A percentile compares a stretch with the other conserved stretches of the same genome.
These are phyloP conservation scores for Macrotus californicus DNA, from an alignment of 2,113 vertebrate genomes.

Conservation along the genomic window DNA sequence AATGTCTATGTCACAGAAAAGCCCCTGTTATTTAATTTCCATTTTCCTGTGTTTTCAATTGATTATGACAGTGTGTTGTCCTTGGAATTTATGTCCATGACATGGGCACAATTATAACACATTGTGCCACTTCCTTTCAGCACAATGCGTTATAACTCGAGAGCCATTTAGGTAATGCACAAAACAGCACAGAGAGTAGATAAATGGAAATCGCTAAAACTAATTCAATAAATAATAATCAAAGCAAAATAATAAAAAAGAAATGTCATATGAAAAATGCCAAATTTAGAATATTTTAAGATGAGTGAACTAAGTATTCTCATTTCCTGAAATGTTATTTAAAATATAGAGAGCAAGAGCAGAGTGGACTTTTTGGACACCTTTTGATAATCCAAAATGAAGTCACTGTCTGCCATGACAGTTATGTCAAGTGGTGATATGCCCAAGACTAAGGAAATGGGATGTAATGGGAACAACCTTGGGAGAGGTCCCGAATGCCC, in stretches of 20 bases:
- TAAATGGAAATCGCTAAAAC: constrained; percentile 45
- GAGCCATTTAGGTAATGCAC: constrained; percentile 46
- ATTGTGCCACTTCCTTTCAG: constrained; percentile 19
- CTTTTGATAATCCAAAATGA: not conserved
- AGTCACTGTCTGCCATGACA: not conserved
- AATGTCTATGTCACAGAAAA: not conserved
- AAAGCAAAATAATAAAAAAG: constrained; percentile 32
- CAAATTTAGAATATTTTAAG: constrained; percentile 1
- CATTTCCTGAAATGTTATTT: not conserved
- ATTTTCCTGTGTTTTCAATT: constrained; percentile 57
- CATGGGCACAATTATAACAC: not conserved
- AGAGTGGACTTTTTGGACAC: not conserved
- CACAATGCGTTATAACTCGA: constrained; percentile 49
- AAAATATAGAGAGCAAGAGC: not conserved
- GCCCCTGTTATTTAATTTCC: constrained; percentile 29
- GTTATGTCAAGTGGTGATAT: not conserved
- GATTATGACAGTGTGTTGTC: constrained; percentile 9
- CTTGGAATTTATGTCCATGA: constrained; percentile 48
- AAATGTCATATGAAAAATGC: not conserved
- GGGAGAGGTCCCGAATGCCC: not conserved
- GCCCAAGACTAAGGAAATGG: not conserved
- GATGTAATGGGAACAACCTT: not conserved
- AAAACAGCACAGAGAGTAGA: constrained; percentile 23
- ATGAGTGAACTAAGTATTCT: not conserved
- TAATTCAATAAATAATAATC: constrained; percentile 47